Evolutionary conservation across 2,113 vertebrate genomes (phyloP).

Genomic region (Upupa epops): DNA sequence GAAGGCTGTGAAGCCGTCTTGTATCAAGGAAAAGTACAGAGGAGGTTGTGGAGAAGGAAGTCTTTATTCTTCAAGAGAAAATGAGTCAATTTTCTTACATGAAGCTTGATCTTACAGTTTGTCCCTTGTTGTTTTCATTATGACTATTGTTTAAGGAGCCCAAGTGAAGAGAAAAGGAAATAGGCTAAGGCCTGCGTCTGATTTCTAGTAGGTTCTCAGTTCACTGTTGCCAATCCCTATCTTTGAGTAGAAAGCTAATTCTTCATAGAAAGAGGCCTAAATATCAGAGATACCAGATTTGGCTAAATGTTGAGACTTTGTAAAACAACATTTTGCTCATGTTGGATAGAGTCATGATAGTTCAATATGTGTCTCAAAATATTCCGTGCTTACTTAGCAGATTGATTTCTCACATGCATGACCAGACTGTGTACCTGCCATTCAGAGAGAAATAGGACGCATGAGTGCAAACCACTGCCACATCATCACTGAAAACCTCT

Average conservation of each 20-base stretch:
- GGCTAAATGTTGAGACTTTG: neutral
- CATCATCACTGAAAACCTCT: neutral
- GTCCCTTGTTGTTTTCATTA: neutral
- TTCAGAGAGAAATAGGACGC: neutral
- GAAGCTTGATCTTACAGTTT: neutral
- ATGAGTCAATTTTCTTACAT: neutral
- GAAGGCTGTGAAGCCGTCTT: conserved; percentile 46
- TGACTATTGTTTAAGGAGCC: neutral
- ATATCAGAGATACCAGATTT: neutral
- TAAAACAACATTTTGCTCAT: neutral
- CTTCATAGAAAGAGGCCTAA: neutral
- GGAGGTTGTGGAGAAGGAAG: neutral
- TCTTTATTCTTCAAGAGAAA: conserved; percentile 29
- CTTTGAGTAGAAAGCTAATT: neutral
- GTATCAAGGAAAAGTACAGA: neutral
- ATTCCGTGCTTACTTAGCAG: neutral
- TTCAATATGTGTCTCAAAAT: neutral
- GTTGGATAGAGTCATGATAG: neutral
- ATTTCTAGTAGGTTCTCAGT: neutral
- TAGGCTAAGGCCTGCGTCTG: neutral
- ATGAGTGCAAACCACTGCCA: neutral
- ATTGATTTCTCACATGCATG: neutral
- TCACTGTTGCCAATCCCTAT: neutral
- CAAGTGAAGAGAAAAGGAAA: conserved; percentile 3
- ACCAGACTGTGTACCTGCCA: neutral